Base-by-base conservation (phyloP, 1,140 invertebrate genomes). In the Rhynchophorus ferrugineus region DNA sequence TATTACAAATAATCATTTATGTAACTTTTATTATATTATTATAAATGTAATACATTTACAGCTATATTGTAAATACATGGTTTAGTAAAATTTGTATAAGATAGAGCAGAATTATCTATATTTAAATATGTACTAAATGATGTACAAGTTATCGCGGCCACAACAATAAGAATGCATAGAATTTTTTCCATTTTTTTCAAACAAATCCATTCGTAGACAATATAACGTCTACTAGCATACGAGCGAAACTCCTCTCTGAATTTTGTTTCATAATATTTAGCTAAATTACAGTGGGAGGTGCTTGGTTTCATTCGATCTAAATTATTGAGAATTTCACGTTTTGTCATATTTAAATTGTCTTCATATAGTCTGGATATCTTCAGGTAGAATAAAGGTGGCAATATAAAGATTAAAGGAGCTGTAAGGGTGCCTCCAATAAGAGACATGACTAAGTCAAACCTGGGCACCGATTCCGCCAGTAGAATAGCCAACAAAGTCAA, bases 401-500 rank as follows among this genome's bases (percentile, higher is more conserved):
- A 76, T 13, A 95, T 76, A 53, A 92, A 91, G 52, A 91, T 82
- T 3, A 94, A 66, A 0, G 88, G 88, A 0, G 88, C 86, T 0
- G 87, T 91, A 0, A 93, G 78, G 0, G 85, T 85, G 11, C 91
- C 91, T 3, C 85, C 85, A 3, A 95, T 81, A 2, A 95, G 71
- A 19, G 89, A 80, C 80, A 95, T 86, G 2, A 95, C 82, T n/a
- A 90, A 74, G 54, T 92, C 90, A 65, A 95, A 95, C 56, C 83
- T 75, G 0, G 92, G 91, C 1, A 95, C 79, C 2, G 83, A 79
- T 71, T 91, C 85, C 0, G 82, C 90, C 3, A 93, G 71, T 14
- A 89, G 79, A 3, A 94, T 79, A 0, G 84, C 82, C 1, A 85
- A 52, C 0, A 79, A 73, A 9, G 91, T 76, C 1, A 94, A 70